A percentile compares a stretch with the other conserved stretches of the same genome.
Conservation (phyloP, 2,113 vertebrate genomes). For the Struthidea cinerea region DNA sequence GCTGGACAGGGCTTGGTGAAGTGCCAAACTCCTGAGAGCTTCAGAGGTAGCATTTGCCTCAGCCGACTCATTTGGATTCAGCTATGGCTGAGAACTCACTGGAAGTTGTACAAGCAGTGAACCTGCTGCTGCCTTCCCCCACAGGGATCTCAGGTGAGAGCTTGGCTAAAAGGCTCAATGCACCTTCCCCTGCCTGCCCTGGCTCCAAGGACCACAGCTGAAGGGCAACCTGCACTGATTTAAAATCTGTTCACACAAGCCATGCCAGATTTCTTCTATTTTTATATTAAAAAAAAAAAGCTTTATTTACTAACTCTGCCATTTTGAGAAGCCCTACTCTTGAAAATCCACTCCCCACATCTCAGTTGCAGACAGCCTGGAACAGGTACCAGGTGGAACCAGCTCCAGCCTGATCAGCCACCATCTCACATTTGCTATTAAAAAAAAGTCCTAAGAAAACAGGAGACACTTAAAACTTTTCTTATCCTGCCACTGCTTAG, state of each 20-base stretch:
- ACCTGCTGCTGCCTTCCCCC: background rate
- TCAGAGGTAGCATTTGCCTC: background rate
- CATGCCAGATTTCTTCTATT: background rate
- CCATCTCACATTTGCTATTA: background rate
- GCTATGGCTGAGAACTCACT: background rate
- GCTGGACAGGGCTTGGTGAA: background rate
- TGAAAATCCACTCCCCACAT: background rate
- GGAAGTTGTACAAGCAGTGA: background rate
- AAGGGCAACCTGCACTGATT: background rate
- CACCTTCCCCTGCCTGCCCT: background rate
- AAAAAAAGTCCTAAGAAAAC: background rate
- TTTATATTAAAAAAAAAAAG: background rate
- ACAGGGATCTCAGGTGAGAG: background rate
- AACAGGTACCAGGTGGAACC: background rate
- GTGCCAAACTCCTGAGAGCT: background rate
- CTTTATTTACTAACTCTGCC: background rate
- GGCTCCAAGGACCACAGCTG: background rate
- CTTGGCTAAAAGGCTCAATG: background rate
- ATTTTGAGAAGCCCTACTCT: background rate
- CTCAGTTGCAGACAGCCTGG: background rate
- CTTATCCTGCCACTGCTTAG: background rate
- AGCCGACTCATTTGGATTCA: background rate
- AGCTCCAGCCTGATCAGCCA: background rate
- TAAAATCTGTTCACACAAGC: background rate
- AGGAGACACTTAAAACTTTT: background rate